Conservation (phyloP, 2,888 invertebrate species). For the Heterodera filipjevi region DNA sequence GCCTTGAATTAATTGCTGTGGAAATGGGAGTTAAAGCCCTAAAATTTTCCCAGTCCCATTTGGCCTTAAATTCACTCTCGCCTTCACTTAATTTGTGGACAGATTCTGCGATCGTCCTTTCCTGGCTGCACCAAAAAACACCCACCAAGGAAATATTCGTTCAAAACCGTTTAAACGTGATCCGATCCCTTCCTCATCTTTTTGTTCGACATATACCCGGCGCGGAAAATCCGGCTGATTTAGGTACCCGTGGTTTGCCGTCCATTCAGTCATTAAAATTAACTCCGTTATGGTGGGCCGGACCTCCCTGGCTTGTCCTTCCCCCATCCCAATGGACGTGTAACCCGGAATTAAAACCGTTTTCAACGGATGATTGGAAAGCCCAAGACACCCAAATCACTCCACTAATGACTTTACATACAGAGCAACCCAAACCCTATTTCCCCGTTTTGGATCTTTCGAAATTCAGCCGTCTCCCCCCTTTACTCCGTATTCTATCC, state of each 20-base stretch:
- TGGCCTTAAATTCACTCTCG: background rate
- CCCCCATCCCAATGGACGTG: background rate
- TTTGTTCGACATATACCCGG: no score
- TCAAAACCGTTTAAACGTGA: no score
- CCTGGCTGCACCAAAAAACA: no score
- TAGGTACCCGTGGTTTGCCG: conserved; percentile 9
- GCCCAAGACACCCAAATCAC: background rate
- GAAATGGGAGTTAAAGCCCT: background rate
- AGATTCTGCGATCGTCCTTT: no score
- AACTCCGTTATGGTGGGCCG: background rate
- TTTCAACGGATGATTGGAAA: background rate
- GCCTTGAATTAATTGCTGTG: background rate
- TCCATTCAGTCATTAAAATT: background rate
- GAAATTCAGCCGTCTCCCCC: background rate
- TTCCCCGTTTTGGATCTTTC: background rate
- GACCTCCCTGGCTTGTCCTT: background rate
- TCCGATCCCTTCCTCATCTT: no score
- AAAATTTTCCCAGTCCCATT: background rate
- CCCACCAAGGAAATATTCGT: no score
- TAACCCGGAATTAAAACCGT: background rate
- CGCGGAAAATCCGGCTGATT: no score
- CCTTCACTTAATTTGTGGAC: background rate
- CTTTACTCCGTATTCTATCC: background rate
- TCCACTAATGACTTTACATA: background rate
- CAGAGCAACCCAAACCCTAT: background rate